A percentile compares a stretch with the other conserved stretches of the same genome.
Evolutionary conservation across 2,888 invertebrate species (phyloP).

Genomic region (Malthinus flaveolus): DNA sequence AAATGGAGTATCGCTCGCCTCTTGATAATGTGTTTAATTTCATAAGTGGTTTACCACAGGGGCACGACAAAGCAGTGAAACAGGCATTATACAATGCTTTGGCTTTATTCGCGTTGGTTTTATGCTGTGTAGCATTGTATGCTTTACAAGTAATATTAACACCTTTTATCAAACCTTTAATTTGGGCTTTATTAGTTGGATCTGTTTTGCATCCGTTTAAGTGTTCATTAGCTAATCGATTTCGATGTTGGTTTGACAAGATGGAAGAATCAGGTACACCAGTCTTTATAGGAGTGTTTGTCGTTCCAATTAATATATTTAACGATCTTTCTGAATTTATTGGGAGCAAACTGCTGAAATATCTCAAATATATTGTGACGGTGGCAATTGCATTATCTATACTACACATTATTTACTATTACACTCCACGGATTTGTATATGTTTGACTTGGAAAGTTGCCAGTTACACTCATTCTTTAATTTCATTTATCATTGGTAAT

Average conservation of each 20-base stretch:
- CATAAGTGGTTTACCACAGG: slow-evolving; percentile 69
- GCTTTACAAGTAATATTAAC: slow-evolving; percentile 84
- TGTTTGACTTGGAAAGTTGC: slow-evolving; percentile 61
- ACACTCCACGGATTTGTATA: slow-evolving; percentile 68
- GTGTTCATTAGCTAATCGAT: slow-evolving; percentile 71
- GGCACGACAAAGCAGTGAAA: slow-evolving; percentile 87
- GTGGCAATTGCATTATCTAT: slow-evolving; percentile 54
- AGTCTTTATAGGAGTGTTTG: slow-evolving; percentile 60
- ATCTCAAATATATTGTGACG: slow-evolving; percentile 64
- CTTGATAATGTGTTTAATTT: slow-evolving; percentile 72
- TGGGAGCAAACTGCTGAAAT: slow-evolving; percentile 69
- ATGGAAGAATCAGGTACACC: slow-evolving; percentile 70
- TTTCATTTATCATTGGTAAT: slow-evolving; percentile 49
- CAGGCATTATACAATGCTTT: slow-evolving; percentile 89
- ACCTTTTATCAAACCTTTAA: slow-evolving; percentile 89
- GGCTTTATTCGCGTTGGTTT: slow-evolving; percentile 73
- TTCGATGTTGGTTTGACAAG: slow-evolving; percentile 78
- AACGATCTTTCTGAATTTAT: slow-evolving; percentile 76
- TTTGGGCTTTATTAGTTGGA: slow-evolving; percentile 97
- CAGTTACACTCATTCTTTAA: slow-evolving; percentile 34
- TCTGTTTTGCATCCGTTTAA: slow-evolving; percentile 96
- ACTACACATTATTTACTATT: slow-evolving; percentile 68
- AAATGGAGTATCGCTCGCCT: slow-evolving; percentile 57
- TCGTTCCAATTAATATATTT: slow-evolving; percentile 75
- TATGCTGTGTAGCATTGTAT: slow-evolving; percentile 71